Conservation (phyloP, 2,888 invertebrate species). For the Pteria penguin region DNA sequence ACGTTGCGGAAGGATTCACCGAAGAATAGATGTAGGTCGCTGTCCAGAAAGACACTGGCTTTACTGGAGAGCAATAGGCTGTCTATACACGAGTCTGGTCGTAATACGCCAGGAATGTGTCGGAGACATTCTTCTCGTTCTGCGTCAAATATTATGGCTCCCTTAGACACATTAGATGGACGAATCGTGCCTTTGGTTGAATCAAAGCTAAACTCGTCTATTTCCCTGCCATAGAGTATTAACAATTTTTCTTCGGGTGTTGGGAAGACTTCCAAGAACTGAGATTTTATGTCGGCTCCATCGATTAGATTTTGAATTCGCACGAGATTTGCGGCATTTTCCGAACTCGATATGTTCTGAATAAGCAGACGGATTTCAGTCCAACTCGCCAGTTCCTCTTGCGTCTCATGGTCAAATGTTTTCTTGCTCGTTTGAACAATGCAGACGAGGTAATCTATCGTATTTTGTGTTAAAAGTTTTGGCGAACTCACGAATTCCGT, state of each 20-base stretch:
- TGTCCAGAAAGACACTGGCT: constrained; percentile 59
- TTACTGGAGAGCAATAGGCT: constrained; percentile 53
- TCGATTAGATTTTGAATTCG: constrained; percentile 56
- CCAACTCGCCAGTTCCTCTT: constrained; percentile 47
- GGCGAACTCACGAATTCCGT: constrained; percentile 65
- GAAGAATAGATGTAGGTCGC: constrained; percentile 56
- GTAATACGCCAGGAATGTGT: constrained; percentile 56
- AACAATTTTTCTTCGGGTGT: constrained; percentile 54
- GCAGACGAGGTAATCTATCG: constrained; percentile 48
- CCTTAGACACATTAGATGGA: constrained; percentile 57
- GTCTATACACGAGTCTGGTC: constrained; percentile 51
- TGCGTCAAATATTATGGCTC: constrained; percentile 65
- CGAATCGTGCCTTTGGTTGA: constrained; percentile 56
- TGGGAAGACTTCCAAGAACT: constrained; percentile 57
- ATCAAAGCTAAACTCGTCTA: constrained; percentile 55
- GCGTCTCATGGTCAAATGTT: constrained; percentile 37
- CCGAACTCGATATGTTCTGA: constrained; percentile 40
- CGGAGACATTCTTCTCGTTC: constrained; percentile 53
- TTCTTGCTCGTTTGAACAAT: constrained; percentile 58
- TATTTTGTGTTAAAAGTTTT: constrained; percentile 45
- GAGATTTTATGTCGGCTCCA: constrained; percentile 52
- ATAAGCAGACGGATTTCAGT: constrained; percentile 53
- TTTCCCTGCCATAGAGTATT: constrained; percentile 62
- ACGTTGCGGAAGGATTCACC: constrained; percentile 22
- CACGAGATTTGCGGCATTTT: constrained; percentile 41